Evolutionary conservation across 2,797 vertebrate species (phyloP), one percentile per base, ranked within the genome.

Genomic region (Sebastes itinus): DNA sequence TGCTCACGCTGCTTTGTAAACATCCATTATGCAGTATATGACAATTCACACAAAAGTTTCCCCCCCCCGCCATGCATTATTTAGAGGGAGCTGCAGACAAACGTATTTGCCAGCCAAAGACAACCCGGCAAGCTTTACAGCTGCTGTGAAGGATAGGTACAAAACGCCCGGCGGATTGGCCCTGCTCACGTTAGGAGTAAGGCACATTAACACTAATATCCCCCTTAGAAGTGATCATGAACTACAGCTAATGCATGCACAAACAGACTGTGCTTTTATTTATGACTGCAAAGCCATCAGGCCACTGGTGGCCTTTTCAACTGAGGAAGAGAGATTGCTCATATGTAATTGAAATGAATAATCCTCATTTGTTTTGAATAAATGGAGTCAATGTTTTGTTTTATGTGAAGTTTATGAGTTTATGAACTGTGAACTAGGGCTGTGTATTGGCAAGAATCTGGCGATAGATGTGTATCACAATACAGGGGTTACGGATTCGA

Each of bases 41-140:
- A 96, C 95, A 96, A 95, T 95, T 95, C 94, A 95, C 93, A 96
- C 94, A 94, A 96, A 97, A 94, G 92, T 87, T 93, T 83, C 90
- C 49, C 49, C 46, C 86, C 90, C 42, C 20, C 16, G 85, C 20
- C 92, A 95, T 98, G 89, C 94, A 97, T 97, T 97, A 97, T 98
- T 98, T 95, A 95, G 89, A 91, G 87, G 89, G 82, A 91, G 90
- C 85, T 93, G 90, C 94, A 92, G 91, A 95, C 89, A 90, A 96
- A 96, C 85, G 22, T 74, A 83, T 90, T 87, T 82, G 77, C 81
- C 67, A 70, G 66, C 63, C 90, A 92, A 94, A 94, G 87, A 91
- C 90, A 91, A 83, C 65, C 64, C 72, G 60, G 89, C 76, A 64
- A 93, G 90, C 89, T 81, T 77, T 91, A 81, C 88, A 93, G 89